These are phyloP conservation scores for Pammene aurita DNA, from an alignment of 2,888 invertebrate species.

Conservation along the genomic window DNA sequence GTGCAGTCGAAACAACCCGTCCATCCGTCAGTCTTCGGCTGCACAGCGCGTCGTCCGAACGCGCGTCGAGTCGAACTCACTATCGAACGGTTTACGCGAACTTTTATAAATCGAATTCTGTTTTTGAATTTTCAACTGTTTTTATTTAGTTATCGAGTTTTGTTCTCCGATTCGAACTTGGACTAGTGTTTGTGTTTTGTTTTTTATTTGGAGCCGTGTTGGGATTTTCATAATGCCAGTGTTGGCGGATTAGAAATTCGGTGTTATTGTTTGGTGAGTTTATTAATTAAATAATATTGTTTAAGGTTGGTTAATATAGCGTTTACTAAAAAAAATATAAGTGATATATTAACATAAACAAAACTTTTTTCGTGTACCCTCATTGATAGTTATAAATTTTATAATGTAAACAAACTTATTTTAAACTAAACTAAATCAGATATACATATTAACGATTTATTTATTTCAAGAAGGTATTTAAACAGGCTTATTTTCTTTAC, in stretches of 20 bases:
- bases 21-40: conserved; percentile 55
- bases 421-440: too few species aligned
- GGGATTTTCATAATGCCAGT: conserved; percentile 35
- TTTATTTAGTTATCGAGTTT: conserved; percentile 15
- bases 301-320: too few species aligned
- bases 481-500: too few species aligned
- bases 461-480: too few species aligned
- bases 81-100: conserved; percentile 48
- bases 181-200: conserved; percentile 40
- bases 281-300: neutral
- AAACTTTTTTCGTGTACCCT: conserved; percentile 11
- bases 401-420: neutral
- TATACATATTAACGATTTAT: too few species aligned
- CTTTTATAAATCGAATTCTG: conserved; percentile 40
- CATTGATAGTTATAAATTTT: neutral
- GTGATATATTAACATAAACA: neutral
- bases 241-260: conserved; percentile 16
- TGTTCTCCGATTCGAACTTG: conserved; percentile 26
- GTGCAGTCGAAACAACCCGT: neutral
- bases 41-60: conserved; percentile 58
- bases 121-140: conserved; percentile 37
- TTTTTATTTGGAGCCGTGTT: conserved; percentile 41
- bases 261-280: conserved; percentile 25
- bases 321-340: neutral
- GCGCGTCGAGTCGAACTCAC: conserved; percentile 52